Evolutionary conservation across 2,113 vertebrate genomes (phyloP), one percentile per base, ranked within the genome.

Genomic region (Haemorhous mexicanus): DNA sequence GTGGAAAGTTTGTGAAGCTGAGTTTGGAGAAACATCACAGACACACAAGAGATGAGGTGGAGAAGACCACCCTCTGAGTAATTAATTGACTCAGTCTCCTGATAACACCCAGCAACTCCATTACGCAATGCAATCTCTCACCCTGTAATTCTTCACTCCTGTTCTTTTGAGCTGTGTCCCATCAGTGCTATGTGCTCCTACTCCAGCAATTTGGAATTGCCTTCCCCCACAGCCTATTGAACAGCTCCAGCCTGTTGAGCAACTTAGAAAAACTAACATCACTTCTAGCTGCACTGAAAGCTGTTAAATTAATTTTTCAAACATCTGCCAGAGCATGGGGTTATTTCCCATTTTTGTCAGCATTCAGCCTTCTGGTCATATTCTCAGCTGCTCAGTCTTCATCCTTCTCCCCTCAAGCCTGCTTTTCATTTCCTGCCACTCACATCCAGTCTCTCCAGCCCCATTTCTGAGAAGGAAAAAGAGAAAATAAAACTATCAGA

Each of bases 301-400:
- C 63, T 85, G 70, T 39, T 83, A 77, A 88, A 86, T 92, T 46
- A 77, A 62, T 82, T 87, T 66, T 93, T 62, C 70, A 49, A 68
- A 55, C 5, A 7, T 83, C 72, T 83, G 79, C 53, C 63, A 76
- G 83, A 6, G 0, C 63, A 56, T 7, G 35, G 37, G 47, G 58
- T 64, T 88, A 56, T 58, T 96, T 93, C 86, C 39, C 58, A 64
- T 69, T 80, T 90, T 94, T 95, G 86, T 92, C 67, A 88, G 41
- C 37, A 35, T 86, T 92, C 44, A 68, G 59, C 58, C 53, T 93
- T 76, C 85, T 88, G 75, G 59, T 59, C 37, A 6, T 56, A 46
- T 37, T 61, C 41, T 52, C 49, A 78, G 43, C 43, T 3, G 1
- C 26, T 88, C 41, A 43, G 19, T 56, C 49, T 79, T 44, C 35